Conservation (phyloP, 2,113 vertebrate genomes). For the Lathamus discolor region DNA sequence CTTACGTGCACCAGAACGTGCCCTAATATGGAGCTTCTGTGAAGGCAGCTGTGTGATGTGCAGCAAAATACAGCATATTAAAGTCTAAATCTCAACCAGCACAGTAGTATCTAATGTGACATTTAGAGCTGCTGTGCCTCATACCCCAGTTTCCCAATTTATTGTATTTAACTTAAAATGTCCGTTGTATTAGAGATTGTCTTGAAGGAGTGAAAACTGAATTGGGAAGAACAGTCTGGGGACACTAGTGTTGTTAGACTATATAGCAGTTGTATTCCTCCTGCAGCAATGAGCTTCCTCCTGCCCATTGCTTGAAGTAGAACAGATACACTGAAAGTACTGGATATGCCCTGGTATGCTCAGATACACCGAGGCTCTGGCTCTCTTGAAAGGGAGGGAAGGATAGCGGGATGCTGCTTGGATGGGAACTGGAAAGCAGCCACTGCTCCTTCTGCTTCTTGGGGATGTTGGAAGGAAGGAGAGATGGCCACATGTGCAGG, state of each 20-base stretch:
- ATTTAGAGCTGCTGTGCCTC: slow-evolving; percentile 59
- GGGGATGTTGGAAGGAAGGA: background rate
- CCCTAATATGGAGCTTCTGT: background rate
- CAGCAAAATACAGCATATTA: slow-evolving; percentile 56
- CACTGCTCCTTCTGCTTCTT: background rate
- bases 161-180: slow-evolving; percentile 62
- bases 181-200: slow-evolving; percentile 57
- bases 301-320: slow-evolving; percentile 24
- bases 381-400: background rate
- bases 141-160: slow-evolving; percentile 39
- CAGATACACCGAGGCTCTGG: background rate
- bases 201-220: slow-evolving; percentile 60
- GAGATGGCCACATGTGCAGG: background rate
- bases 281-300: slow-evolving; percentile 39
- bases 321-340: slow-evolving; percentile 2
- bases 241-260: slow-evolving; percentile 26
- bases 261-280: slow-evolving; percentile 43
- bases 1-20: background rate
- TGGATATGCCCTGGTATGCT: rapidly evolving
- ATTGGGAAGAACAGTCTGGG: slow-evolving; percentile 42
- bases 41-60: slow-evolving; percentile 24
- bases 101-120: slow-evolving; percentile 44
- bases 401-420: background rate
- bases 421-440: background rate
- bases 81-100: slow-evolving; percentile 64